Evolutionary conservation across 2,113 vertebrate species (phyloP).

Genomic region (Platysteira castanea): DNA sequence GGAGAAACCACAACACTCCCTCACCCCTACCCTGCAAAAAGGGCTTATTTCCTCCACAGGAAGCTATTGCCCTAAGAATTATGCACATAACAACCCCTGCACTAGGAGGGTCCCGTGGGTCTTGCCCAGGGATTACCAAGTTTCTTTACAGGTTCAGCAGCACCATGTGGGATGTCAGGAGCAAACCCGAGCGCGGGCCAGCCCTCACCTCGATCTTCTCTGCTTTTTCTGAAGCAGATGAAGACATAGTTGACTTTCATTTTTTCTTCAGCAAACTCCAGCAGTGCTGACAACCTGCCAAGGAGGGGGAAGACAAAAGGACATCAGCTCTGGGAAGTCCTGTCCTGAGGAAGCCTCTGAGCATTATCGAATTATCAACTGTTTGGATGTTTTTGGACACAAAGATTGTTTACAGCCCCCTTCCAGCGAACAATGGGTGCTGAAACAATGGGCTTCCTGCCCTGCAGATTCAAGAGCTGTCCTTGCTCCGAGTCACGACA

Average conservation of each 20-base stretch:
- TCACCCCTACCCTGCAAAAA: not conserved
- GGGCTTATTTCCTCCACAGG: not conserved
- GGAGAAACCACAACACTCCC: not conserved
- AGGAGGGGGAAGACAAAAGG: not conserved
- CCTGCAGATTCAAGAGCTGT: not conserved
- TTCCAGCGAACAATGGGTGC: not conserved
- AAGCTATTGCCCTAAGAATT: not conserved
- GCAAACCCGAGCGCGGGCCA: accelerated
- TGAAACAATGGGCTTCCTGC: conserved; percentile 53
- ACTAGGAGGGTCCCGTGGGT: accelerated
- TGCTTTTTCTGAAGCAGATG: conserved; percentile 93
- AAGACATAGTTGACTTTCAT: conserved; percentile 93
- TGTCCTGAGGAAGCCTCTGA: conserved; percentile 24
- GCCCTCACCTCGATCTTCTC: conserved; percentile 92
- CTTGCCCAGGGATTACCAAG: not conserved
- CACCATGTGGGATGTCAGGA: not conserved
- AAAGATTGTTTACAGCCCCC: not conserved
- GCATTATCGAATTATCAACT: not conserved
- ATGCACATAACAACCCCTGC: accelerated
- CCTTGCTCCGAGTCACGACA: not conserved
- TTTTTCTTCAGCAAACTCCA: conserved; percentile 95
- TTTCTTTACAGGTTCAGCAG: not conserved
- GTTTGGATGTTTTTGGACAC: not conserved
- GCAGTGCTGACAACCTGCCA: conserved; percentile 87
- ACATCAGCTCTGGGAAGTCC: conserved; percentile 20